phyloP scores from a whole-genome alignment of 2,888 invertebrate species.

The Myopa tessellatipennis region DNA sequence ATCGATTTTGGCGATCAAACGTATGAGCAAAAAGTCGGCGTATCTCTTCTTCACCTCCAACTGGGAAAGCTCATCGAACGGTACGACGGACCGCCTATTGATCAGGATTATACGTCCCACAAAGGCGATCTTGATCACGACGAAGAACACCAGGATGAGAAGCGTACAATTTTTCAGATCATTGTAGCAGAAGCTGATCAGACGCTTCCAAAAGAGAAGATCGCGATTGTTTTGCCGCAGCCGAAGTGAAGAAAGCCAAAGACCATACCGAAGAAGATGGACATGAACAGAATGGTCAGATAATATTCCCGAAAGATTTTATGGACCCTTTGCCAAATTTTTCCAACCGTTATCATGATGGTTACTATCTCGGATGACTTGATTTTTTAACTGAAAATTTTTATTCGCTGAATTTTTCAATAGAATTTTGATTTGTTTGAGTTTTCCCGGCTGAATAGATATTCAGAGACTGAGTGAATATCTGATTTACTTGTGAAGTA shows the following conservation, averaged over 20 bases:
- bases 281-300: slow-evolving; percentile 48
- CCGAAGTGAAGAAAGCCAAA: slow-evolving; percentile 53
- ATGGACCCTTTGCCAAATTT: slow-evolving; percentile 46
- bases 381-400: too few species aligned
- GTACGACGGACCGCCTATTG: slow-evolving; percentile 49
- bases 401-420: too few species aligned
- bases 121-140: slow-evolving; percentile 48
- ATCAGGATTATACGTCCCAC: slow-evolving; percentile 50
- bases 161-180: slow-evolving; percentile 49
- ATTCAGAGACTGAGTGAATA: too few species aligned
- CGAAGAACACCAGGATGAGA: slow-evolving; percentile 47
- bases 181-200: slow-evolving; percentile 45
- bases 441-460: too few species aligned
- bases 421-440: too few species aligned
- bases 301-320: slow-evolving; percentile 51
- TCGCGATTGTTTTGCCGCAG: slow-evolving; percentile 52
- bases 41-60: slow-evolving; percentile 65
- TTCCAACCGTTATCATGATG: slow-evolving; percentile 13
- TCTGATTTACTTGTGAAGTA: too few species aligned
- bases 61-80: slow-evolving; percentile 53
- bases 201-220: slow-evolving; percentile 51
- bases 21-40: slow-evolving; percentile 61
- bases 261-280: slow-evolving; percentile 43
- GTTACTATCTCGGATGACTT: too few species aligned
- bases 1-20: slow-evolving; percentile 60